Evolutionary conservation across 2,888 invertebrate genomes (phyloP), one percentile per base, ranked within the genome.

Genomic region (Patella pellucida): DNA sequence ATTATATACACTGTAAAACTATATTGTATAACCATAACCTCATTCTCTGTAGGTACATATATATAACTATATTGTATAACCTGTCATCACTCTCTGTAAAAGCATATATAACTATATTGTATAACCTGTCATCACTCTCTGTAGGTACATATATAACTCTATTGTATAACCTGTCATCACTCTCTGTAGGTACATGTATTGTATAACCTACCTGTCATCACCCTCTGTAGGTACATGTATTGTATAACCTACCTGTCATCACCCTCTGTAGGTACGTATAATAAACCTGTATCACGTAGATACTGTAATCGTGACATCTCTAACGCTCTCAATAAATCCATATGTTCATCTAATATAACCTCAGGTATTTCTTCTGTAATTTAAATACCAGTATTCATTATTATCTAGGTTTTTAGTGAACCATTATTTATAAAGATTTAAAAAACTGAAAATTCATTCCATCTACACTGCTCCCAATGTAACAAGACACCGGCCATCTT

Each of bases 221-320:
- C 31, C 31, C 31, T 31, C 3, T 31, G 31, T 3, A 2, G 4
- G 31, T 31, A 31, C 9, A 4, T 41, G 9, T 41, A 41, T 41
- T 41, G 7, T 41, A 41, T 41, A 41, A 74, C 75, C 19, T 70
- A 71, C 51, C 31, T 23, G 23, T 19, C 14, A 62, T 72, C 77
- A n/a, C 71, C 68, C n/a, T 77, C 77, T 5, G n/a, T 52, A 31
- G 81, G 78, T n/a, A 79, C 80, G 73, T 81, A 77, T 89, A 92
- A 56, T 87, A 91, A 88, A 7, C 89, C 91, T 78, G 90, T 87
- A 85, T 94, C 94, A 87, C 93, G 93, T 70, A 94, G 92, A 92
- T 93, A 93, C 90, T 94, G 94, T 68, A 94, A 91, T 19, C 94
- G 91, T 1, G 94, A 94, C 94, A 94, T 94, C 89, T 94, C 94